Conservation (phyloP, 64 coral and sea anemone genomes). For the Dendronephthya gigantea region DNA sequence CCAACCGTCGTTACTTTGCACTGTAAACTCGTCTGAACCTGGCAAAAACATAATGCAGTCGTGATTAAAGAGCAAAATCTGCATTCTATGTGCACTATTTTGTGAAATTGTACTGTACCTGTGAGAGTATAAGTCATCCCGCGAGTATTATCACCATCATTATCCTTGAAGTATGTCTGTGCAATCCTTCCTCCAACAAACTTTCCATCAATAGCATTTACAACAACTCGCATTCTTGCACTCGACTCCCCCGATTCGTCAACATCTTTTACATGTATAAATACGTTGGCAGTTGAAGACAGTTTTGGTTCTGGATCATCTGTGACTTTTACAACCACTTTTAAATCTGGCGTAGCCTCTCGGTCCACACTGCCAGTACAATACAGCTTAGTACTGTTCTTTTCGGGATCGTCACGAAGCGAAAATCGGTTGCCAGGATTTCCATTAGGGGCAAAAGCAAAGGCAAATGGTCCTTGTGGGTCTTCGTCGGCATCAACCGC, state of each 20-base stretch:
- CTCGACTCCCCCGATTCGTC: background rate
- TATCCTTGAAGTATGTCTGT: background rate
- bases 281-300: background rate
- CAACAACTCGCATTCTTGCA: background rate
- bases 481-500: background rate
- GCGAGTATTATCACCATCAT: background rate
- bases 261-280: background rate
- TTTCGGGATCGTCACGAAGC: background rate
- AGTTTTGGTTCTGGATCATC: background rate
- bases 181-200: background rate
- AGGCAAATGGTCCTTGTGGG: background rate
- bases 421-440: background rate
- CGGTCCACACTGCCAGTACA: background rate
- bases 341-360: background rate
- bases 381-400: background rate
- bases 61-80: constrained; percentile 9
- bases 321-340: background rate
- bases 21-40: background rate
- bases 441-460: background rate
- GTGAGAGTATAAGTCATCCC: background rate
- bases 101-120: background rate
- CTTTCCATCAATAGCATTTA: background rate
- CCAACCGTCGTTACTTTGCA: background rate
- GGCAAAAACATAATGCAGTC: constrained; percentile 30
- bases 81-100: background rate